Base-by-base conservation (phyloP, 2,113 vertebrate species). In the Phasianus colchicus region DNA sequence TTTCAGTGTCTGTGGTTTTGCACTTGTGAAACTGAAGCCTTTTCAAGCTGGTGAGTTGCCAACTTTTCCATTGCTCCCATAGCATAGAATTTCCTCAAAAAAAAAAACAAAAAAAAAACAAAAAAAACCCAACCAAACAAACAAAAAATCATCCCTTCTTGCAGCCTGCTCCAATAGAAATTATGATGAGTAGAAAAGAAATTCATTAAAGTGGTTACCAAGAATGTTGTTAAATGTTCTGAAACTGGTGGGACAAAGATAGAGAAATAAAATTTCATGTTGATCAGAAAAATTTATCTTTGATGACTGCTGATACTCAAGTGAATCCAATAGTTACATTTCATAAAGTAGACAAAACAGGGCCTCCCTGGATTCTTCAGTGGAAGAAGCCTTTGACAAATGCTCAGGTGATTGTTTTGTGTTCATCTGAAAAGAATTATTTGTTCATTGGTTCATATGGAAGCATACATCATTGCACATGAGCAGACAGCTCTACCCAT, bases 21-120 rank as follows among this genome's bases (percentile, higher is more conserved):
- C 69, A 6, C 82, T 91, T 15, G 73, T 69, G 83, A 79, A 71
- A 21, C 50, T 11, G 61, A 30, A 93, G 81, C 70, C 94, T 95
- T 93, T 95, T 88, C 85, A n/a, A 89, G 94, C 47, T 38, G 0
- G 17, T 3, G 72, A 81, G 69, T 17, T 95, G 64, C 72, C 87
- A 91, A n/a, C 38, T 86, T 76, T 89, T 50, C 85, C 27, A 7
- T 6, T 80, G 69, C 72, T 60, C 64, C 1, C 1, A 47, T 43
- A 85, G 38, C 42, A 16, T 1, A 64, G 64, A 47, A 86, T 71
- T 93, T 73, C 75, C 72, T 77, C 2, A 58, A 78, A 94, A 77
- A 24, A 58, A 75, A 94, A 74, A 24, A 52, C 8, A 29, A 52
- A 12, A 25, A 6, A 43, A 17, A 43, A 43, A 17, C 2, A 43